Evolutionary conservation across 2,797 vertebrate species (phyloP).

Genomic region (Agapornis canus): DNA sequence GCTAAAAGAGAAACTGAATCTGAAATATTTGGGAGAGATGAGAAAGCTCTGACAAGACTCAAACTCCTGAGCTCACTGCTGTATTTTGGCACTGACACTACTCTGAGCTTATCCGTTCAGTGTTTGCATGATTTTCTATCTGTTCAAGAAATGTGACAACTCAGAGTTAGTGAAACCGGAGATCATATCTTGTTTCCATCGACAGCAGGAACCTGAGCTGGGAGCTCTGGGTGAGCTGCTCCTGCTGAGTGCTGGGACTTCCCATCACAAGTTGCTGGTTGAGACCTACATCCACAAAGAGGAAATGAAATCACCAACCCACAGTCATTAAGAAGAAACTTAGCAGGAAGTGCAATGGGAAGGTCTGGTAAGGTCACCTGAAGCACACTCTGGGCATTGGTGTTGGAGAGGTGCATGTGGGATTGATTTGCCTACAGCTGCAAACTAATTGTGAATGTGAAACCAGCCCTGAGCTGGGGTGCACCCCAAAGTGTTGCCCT

Average conservation of each 20-base stretch:
- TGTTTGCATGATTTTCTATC: background rate
- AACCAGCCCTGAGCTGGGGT: background rate
- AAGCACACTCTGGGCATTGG: background rate
- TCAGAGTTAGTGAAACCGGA: background rate
- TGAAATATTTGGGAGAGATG: background rate
- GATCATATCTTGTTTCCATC: background rate
- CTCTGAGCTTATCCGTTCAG: background rate
- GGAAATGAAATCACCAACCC: background rate
- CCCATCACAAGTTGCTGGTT: rapidly evolving
- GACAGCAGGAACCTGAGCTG: background rate
- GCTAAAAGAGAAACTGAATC: background rate
- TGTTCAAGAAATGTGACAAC: background rate
- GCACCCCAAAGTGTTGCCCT: background rate
- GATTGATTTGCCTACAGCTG: background rate
- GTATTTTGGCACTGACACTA: background rate
- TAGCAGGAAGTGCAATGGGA: background rate
- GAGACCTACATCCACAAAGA: background rate
- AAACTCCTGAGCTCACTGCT: background rate
- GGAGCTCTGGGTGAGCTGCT: background rate
- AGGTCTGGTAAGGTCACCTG: conserved; percentile 19
- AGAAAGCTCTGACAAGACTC: background rate
- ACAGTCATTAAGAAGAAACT: background rate
- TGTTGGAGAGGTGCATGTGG: rapidly evolving
- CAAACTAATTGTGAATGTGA: background rate
- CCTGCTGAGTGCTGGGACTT: background rate